Evolutionary conservation across 2,888 invertebrate genomes (phyloP).

Genomic region (Abrostola tripartita): DNA sequence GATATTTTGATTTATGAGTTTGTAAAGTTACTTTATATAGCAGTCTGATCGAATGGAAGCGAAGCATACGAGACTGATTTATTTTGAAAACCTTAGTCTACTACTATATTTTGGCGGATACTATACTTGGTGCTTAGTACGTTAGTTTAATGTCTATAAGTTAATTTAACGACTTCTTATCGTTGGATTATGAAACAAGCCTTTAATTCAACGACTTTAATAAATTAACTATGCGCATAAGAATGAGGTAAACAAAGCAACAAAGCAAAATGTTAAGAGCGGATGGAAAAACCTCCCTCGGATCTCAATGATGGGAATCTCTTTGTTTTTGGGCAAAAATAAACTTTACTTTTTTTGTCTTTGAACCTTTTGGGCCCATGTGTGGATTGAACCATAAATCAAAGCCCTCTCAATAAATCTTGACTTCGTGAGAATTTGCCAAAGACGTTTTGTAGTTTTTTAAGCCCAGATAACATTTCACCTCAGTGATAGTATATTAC

Average conservation of each 20-base stretch:
- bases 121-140: slow-evolving; percentile 4
- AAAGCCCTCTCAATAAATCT: slow-evolving; percentile 84
- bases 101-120: not conserved
- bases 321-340: slow-evolving; percentile 77
- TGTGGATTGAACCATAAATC: slow-evolving; percentile 84
- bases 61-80: slow-evolving; percentile 5
- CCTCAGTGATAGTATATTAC: slow-evolving; percentile 32
- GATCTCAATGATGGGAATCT: slow-evolving; percentile 66
- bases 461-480: slow-evolving; percentile 57
- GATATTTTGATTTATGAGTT: slow-evolving; percentile 47
- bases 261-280: slow-evolving; percentile 62
- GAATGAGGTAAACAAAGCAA: slow-evolving; percentile 68
- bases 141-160: slow-evolving; percentile 31
- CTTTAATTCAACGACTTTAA: slow-evolving; percentile 58
- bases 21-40: slow-evolving; percentile 31
- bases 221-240: slow-evolving; percentile 70
- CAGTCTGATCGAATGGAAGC: slow-evolving; percentile 38
- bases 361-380: slow-evolving; percentile 80
- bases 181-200: slow-evolving; percentile 57
- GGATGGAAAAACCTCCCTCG: slow-evolving; percentile 62
- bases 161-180: slow-evolving; percentile 47
- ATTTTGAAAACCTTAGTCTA: slow-evolving; percentile 2
- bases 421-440: slow-evolving; percentile 76
- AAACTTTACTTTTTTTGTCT: slow-evolving; percentile 79
- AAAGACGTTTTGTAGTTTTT: slow-evolving; percentile 72